Conservation (phyloP, 1,140 invertebrate genomes). For the Drosophila ambigua region DNA sequence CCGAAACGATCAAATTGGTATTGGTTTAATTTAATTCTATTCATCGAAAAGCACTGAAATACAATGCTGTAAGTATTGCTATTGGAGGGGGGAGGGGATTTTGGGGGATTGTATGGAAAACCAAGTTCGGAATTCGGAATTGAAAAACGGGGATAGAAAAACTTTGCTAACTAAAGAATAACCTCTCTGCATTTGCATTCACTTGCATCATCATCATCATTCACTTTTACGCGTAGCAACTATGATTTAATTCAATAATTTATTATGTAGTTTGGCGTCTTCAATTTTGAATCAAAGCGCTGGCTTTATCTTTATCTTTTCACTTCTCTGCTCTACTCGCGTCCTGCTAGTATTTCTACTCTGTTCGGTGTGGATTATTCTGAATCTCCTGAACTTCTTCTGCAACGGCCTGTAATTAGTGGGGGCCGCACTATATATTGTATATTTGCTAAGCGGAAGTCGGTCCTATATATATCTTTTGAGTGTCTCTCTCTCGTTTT, state of each 20-base stretch:
- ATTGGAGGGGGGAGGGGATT: background rate
- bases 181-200: conserved; percentile 30
- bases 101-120: conserved; percentile 21
- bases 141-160: conserved; percentile 26
- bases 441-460: conserved; percentile 71
- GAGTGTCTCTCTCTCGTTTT: conserved; percentile 1
- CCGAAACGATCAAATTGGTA: conserved; percentile 42
- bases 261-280: conserved; percentile 50
- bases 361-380: conserved; percentile 32
- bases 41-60: conserved; percentile 31
- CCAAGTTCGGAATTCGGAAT: conserved; percentile 9
- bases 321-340: conserved; percentile 7
- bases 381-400: conserved; percentile 31
- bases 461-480: conserved; percentile 55
- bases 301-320: conserved; percentile 24
- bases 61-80: conserved; percentile 38
- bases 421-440: conserved; percentile 32
- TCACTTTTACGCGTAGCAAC: conserved; percentile 21
- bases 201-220: background rate
- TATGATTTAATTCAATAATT: conserved; percentile 54
- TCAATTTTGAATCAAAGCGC: conserved; percentile 75
- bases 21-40: conserved; percentile 13
- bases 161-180: conserved; percentile 73
- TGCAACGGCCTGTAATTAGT: conserved; percentile 37
- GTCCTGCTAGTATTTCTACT: conserved; percentile 10